Evolutionary conservation across 2,797 vertebrate genomes (phyloP).

Genomic region (Mareca penelope): DNA sequence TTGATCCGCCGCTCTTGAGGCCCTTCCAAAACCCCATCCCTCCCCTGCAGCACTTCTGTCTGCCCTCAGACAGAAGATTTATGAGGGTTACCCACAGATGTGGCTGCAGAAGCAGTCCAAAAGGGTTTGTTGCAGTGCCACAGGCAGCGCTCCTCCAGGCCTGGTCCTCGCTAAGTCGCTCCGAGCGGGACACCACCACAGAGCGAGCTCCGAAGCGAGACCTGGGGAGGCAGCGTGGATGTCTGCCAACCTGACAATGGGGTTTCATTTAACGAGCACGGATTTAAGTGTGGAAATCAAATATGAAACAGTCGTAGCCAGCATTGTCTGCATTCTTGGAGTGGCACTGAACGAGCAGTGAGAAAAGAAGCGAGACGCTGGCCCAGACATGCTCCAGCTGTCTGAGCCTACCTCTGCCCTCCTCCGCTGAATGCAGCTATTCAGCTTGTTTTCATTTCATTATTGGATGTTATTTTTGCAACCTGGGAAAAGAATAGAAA

Average conservation of each 20-base stretch:
- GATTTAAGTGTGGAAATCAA: conserved; percentile 56
- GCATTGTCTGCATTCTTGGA: conserved; percentile 71
- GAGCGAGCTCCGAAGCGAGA: neutral
- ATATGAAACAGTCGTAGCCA: conserved; percentile 22
- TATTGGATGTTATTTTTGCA: conserved; percentile 71
- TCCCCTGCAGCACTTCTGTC: neutral
- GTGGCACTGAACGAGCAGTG: conserved; percentile 50
- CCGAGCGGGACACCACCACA: neutral
- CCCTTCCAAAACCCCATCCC: neutral
- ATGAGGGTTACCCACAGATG: neutral
- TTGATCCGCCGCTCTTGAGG: neutral
- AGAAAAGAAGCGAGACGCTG: conserved; percentile 43
- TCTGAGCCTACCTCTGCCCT: conserved; percentile 61
- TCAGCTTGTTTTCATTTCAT: conserved; percentile 79
- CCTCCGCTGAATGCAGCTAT: conserved; percentile 39
- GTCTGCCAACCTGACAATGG: neutral
- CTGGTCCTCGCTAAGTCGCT: neutral
- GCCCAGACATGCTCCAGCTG: conserved; percentile 64
- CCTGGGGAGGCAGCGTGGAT: neutral
- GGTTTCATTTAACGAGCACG: neutral
- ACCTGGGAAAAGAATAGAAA: conserved; percentile 62
- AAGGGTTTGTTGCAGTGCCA: neutral
- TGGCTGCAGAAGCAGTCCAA: neutral
- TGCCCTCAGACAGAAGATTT: conserved; percentile 24
- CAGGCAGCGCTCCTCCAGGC: neutral